Base-by-base conservation (phyloP, 92 coral and sea anemone species). In the Phenganax stokvisi region DNA sequence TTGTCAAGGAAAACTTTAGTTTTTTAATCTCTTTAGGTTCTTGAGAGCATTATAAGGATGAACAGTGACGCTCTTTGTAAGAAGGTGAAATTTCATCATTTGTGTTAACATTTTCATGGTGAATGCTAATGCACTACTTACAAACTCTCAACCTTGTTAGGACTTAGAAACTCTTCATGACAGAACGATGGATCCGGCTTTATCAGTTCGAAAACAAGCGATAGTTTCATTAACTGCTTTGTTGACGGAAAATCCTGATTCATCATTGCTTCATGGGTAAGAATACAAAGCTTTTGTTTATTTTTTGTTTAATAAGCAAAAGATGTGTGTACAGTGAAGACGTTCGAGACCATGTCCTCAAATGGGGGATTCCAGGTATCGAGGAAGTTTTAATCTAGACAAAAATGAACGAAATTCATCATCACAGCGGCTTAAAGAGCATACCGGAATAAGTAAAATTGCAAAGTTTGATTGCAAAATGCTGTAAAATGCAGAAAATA, bases 141-240 rank as follows among this genome's bases (percentile, higher is more conserved):
- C 25, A 37, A 29, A 20, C 9, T 17, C 16, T 57, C 47, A 37
- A 37, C 6, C 56, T 25, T 84, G 66, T 44, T 62, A 94, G 98
- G 98, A 91, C 82, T 82, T 92, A 8, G 83, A 88, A 83, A 92
- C 91, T 77, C 86, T 94, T 7, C 97, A 87, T 85, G 98, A 89
- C 74, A 83, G 97, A 56, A 92, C 97, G 79, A 90, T 94, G 92
- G 98, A 92, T 63, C 91, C 92, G 12, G 97, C 98, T 6, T 80
- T 94, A 66, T 94, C 97, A 20, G 98, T 94, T 80, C 86, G 97
- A 30, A 89, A 89, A 60, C 98, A 94, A 80, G 98, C 98, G 13
- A 88, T 94, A 92, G 79, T 89, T 9, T 94, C 98, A 28, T 90
- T 90, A 58, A 94, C 97, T 9, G 79, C 98, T 3, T 84, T 94